These are phyloP conservation scores for Clarias fuscus DNA, from an alignment of 2,797 vertebrate species.

Conservation along the genomic window DNA sequence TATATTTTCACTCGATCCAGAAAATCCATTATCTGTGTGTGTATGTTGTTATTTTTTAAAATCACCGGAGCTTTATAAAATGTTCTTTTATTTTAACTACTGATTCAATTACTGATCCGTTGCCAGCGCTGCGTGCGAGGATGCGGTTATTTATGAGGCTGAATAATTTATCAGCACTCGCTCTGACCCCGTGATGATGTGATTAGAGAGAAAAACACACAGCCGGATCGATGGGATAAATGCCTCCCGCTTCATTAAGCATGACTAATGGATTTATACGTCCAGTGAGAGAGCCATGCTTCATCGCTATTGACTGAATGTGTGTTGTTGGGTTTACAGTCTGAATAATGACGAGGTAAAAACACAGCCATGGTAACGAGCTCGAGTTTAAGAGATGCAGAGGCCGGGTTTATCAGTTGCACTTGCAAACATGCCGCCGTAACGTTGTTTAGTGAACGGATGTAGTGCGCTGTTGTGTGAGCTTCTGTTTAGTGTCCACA, in stretches of 20 bases:
- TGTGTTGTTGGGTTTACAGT: neutral
- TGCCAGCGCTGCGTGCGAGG: neutral
- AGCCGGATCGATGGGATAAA: constrained; percentile 68
- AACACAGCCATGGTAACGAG: neutral
- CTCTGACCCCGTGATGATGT: constrained; percentile 16
- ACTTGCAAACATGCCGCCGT: neutral
- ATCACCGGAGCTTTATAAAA: neutral
- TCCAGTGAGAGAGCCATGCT: constrained; percentile 65
- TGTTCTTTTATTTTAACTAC: neutral
- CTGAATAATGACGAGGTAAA: neutral
- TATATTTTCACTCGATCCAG: too few relatives aligned
- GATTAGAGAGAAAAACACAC: constrained; percentile 55
- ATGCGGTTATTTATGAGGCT: constrained; percentile 19
- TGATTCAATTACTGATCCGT: neutral
- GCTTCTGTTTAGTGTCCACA: neutral
- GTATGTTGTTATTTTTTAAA: neutral
- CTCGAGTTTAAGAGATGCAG: neutral
- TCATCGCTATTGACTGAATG: constrained; percentile 59
- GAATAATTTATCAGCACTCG: constrained; percentile 1
- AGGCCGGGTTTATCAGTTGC: neutral
- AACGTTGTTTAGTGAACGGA: neutral
- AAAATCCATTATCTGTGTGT: too few relatives aligned
- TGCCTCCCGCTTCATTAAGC: constrained; percentile 74
- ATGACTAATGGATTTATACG: constrained; percentile 68
- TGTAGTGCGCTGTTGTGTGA: neutral